phyloP scores from a whole-genome alignment of 2,797 vertebrate genomes.

The Mallotus villosus region DNA sequence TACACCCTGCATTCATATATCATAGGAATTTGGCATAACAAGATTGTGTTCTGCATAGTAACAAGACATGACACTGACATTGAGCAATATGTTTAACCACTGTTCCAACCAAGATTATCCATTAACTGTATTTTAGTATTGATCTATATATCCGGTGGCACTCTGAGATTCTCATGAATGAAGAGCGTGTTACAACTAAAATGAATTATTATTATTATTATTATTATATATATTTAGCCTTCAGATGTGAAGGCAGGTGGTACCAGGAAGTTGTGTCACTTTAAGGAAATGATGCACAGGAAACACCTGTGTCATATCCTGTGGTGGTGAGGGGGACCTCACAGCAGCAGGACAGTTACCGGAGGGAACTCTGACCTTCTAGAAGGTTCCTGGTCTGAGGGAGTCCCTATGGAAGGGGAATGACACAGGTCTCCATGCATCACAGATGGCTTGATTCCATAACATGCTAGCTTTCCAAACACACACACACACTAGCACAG shows the following conservation, averaged over 20 bases:
- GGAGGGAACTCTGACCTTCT: neutral
- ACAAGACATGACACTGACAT: no score
- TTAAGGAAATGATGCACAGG: neutral
- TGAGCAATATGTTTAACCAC: no score
- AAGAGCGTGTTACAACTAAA: no score
- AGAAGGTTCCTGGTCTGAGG: neutral
- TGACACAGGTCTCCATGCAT: no score
- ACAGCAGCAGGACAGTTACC: neutral
- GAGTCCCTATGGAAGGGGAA: no score
- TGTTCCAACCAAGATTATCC: neutral
- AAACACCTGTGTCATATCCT: conserved; percentile 12
- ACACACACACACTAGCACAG: no score
- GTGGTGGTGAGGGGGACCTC: neutral
- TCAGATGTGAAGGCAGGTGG: neutral
- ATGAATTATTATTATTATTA: no score
- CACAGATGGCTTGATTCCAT: no score
- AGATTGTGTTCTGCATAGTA: no score
- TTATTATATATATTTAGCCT: neutral
- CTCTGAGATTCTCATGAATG: no score
- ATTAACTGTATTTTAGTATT: neutral
- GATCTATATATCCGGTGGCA: no score
- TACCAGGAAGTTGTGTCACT: neutral
- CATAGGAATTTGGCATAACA: neutral
- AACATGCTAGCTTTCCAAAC: no score
- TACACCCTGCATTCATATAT: neutral